These are phyloP conservation scores for Strix occidentalis DNA, from an alignment of 2,797 vertebrate genomes.

Conservation along the genomic window DNA sequence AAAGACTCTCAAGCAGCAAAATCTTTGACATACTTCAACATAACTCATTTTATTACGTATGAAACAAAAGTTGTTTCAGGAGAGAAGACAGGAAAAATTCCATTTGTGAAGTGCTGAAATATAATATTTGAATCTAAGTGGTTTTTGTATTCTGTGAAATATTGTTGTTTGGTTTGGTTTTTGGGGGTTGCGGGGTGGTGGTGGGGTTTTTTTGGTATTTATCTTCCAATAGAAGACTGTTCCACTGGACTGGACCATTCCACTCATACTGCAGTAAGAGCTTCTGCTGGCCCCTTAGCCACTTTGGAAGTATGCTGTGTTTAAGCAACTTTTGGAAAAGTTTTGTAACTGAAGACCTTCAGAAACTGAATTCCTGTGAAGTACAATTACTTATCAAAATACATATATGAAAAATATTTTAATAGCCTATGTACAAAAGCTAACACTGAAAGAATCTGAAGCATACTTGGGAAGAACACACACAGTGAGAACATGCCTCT, in stretches of 20 bases:
- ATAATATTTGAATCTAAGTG: not conserved
- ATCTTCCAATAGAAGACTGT: not conserved
- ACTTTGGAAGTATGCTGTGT: not conserved
- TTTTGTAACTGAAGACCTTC: not conserved
- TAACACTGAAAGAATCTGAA: not conserved
- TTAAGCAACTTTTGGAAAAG: not conserved
- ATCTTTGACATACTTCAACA: not conserved
- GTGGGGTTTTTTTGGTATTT: not conserved
- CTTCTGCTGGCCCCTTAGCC: not conserved
- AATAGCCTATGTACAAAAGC: not conserved
- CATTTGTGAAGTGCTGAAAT: not conserved
- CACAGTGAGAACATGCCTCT: not conserved
- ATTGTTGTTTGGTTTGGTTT: not conserved
- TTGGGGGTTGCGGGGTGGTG: not conserved
- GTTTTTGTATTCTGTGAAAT: not conserved
- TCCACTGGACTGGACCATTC: not conserved
- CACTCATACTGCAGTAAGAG: not conserved
- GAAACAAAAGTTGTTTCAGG: not conserved
- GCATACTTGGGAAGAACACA: rapidly evolving
- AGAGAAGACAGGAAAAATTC: not conserved
- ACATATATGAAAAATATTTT: not conserved
- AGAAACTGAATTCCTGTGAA: not conserved
- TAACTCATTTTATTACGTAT: not conserved
- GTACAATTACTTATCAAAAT: not conserved
- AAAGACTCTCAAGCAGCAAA: not conserved